Evolutionary conservation across 2,797 vertebrate genomes (phyloP), one percentile per base, ranked within the genome.

Genomic region (Danio albolineatus): DNA sequence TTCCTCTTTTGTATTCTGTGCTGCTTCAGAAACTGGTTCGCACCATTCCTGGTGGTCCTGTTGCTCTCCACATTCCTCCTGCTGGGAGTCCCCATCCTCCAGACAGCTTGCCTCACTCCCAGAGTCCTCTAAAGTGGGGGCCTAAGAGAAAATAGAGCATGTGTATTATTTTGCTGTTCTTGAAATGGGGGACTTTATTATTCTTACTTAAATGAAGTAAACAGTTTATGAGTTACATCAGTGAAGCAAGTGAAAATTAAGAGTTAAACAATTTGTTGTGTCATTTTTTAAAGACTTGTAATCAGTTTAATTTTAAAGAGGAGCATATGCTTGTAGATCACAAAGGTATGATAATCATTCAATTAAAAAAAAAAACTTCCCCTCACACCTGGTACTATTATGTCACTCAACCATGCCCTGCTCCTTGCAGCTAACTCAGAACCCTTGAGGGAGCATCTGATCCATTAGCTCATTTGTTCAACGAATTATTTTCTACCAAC

Each of bases 1-100:
- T 80, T 92, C 88, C 28, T 91, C 90, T 82, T 91, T 92, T 67
- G 88, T 90, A 76, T 94, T 88, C 78, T 88, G 92, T 79, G 84
- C 87, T 82, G 62, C 76, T n/a, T 86, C 84, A 46, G 13, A 10
- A 10, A 36, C 75, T 7, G 54, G 21, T 49, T 82, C 84, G 48
- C 75, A 80, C 49, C 88, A 87, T 69, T 85, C 88, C 60, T 62
- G 88, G 9, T 86, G 71, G 76, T 90, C 91, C 51, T 61, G 88
- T 8, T 86, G 76, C 74, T 91, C 91, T 78, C 88, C 17, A 44
- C 90, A 87, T 21, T 80, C 79, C 0, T 87, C 87, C 12, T 79
- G 64, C 51, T 84, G 77, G 51, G 77, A 86, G 10, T 76, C 84
- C 51, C 84, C 89, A n/a, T 91, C 91, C 10, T 93, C 92, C 78